Base-by-base conservation (phyloP, 2,797 vertebrate genomes). In the Semaprochilodus insignis region DNA sequence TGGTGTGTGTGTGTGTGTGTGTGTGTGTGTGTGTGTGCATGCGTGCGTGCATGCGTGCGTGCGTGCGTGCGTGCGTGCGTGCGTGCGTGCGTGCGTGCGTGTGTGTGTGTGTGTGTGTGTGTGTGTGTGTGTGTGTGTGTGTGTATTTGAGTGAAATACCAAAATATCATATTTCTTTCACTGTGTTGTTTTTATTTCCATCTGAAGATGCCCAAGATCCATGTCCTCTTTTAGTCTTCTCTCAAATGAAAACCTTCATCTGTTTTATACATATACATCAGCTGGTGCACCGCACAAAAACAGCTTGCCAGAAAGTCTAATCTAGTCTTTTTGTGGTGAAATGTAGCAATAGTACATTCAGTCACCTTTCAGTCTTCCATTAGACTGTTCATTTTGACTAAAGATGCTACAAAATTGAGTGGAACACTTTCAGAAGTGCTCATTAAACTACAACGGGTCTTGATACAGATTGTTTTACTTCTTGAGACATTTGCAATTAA, bases 401-500 rank as follows among this genome's bases (percentile, higher is more conserved):
- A 21, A 27, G 71, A 63, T 55, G 7, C 27, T 21, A 54, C 15
- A 36, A 36, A 74, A 65, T 63, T 54, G 23, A 67, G 65, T 67
- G 65, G 31, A 52, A 27, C 69, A 25, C 40, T 52, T 51, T 51
- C 69, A n/a, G 5, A 55, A 4, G 27, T 1, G 8, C 25, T 73
- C 51, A 73, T 73, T 73, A 73, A 54, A 55, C 21, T 34, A 11
- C 16, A 27, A 19, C 16, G 3, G 1, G 51, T 19, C 27, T 67
- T 10, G 16, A 13, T 34, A 54, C 31, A 19, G 27, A 17, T 73
- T 51, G 44, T 65, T 74, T 8, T 25, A 54, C 70, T 34, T 73
- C 40, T 63, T 44, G 31, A 81, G 44, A 75, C 27, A n/a, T 44
- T 75, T 67, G 48, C 11, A 75, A 62, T n/a, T 48, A 67, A 25